phyloP scores from a whole-genome alignment of 1,140 invertebrate species.

The Habropoda laboriosa region DNA sequence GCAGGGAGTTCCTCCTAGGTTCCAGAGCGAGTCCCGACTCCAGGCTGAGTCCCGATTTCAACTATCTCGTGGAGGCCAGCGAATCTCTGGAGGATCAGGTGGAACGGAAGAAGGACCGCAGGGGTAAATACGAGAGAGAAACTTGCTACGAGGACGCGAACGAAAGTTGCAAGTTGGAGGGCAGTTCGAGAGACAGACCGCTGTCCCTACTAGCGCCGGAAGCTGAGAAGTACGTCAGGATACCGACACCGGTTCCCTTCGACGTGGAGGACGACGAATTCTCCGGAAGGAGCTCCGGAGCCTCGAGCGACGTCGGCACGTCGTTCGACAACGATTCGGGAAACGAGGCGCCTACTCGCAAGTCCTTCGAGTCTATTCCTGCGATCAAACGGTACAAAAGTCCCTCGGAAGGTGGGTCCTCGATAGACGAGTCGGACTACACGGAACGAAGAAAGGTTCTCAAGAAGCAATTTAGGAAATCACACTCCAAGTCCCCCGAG shows the following conservation, averaged over 20 bases:
- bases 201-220: slow-evolving; percentile 34
- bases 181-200: slow-evolving; percentile 31
- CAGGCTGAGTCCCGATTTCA: slow-evolving; percentile 64
- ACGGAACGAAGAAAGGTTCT: not conserved
- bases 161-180: slow-evolving; percentile 24
- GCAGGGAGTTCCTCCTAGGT: slow-evolving; percentile 58
- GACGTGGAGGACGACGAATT: slow-evolving; percentile 63
- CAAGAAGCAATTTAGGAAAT: slow-evolving; percentile 34
- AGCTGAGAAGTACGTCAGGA: slow-evolving; percentile 70
- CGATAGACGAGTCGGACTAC: slow-evolving; percentile 61
- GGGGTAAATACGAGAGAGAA: slow-evolving; percentile 4
- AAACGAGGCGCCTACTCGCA: slow-evolving; percentile 68
- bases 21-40: slow-evolving; percentile 61
- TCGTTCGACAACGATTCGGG: slow-evolving; percentile 73
- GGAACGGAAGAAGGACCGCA: not conserved
- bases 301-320: slow-evolving; percentile 67
- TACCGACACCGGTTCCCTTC: slow-evolving; percentile 74
- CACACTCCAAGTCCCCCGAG: slow-evolving; percentile 20
- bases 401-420: slow-evolving; percentile 68
- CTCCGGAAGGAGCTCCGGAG: slow-evolving; percentile 62
- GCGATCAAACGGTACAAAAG: slow-evolving; percentile 54
- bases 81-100: not conserved
- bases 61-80: slow-evolving; percentile 33
- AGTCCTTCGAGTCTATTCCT: slow-evolving; percentile 55
- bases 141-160: slow-evolving; percentile 34